Percentiles rank a stretch among this genome's conserved stretches.
phyloP scores from a whole-genome alignment of 2,797 vertebrate species.

The Gadopsis bispinosus region DNA sequence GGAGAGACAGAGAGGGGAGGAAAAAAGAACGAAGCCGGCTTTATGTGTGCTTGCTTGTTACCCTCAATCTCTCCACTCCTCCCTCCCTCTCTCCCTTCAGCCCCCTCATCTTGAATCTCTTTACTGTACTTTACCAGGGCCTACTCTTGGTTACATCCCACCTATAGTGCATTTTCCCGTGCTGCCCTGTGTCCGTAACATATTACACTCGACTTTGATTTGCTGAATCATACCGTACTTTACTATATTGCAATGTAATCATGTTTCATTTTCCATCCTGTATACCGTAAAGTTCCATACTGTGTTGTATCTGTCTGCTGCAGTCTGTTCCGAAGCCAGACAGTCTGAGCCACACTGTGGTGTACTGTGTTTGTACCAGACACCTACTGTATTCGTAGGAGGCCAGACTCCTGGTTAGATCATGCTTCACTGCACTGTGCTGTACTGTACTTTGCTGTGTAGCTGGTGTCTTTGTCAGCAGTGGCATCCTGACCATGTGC shows the following conservation, averaged over 20 bases:
- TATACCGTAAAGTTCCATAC: constrained; percentile 9
- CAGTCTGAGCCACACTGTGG: constrained; percentile 42
- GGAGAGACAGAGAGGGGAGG: constrained; percentile 46
- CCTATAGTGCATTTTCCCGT: not conserved
- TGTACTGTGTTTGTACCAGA: constrained; percentile 45
- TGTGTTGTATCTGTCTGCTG: constrained; percentile 29
- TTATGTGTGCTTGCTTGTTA: constrained; percentile 82
- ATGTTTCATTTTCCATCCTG: constrained; percentile 20
- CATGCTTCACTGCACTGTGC: constrained; percentile 30
- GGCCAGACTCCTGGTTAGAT: constrained; percentile 39
- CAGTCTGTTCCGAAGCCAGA: constrained; percentile 28
- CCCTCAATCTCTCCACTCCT: constrained; percentile 72
- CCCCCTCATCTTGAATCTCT: constrained; percentile 73
- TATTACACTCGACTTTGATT: not conserved
- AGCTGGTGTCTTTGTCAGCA: constrained; percentile 39
- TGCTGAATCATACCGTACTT: not conserved
- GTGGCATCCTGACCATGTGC: constrained; percentile 31
- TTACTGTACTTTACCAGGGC: constrained; percentile 63
- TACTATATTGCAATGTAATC: not conserved
- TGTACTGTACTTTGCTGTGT: constrained; percentile 23
- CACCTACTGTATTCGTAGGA: constrained; percentile 37
- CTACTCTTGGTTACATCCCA: constrained; percentile 33
- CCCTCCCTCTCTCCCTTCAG: constrained; percentile 54
- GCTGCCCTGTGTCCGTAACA: not conserved
- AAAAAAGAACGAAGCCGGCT: constrained; percentile 75